Conservation (phyloP, 2,113 vertebrate genomes). For the Athene cunicularia region DNA sequence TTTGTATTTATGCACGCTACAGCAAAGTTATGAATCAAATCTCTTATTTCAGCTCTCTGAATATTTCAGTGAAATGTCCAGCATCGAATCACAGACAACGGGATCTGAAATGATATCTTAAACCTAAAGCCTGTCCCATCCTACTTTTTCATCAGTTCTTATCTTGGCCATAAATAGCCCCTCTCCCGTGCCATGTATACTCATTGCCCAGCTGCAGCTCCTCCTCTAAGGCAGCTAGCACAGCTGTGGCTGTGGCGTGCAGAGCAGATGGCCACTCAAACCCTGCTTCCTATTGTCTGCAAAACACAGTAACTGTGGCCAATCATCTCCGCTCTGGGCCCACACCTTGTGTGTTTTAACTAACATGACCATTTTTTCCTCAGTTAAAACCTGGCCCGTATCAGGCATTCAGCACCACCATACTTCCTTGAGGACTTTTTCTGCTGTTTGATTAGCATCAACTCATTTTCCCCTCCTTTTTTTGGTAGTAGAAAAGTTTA, state of each 20-base stretch:
- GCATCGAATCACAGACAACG: background rate
- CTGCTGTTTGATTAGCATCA: background rate
- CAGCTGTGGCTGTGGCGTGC: constrained; percentile 51
- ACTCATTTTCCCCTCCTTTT: background rate
- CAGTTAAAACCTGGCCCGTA: background rate
- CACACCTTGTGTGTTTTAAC: background rate
- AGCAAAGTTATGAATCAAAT: background rate
- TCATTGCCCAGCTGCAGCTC: constrained; percentile 51
- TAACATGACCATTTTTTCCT: background rate
- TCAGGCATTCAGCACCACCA: background rate
- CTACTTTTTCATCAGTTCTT: background rate
- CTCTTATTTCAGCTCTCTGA: background rate
- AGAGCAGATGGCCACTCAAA: constrained; percentile 43
- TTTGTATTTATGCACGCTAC: background rate
- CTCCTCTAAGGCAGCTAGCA: constrained; percentile 29
- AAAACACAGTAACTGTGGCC: background rate
- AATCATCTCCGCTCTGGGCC: background rate
- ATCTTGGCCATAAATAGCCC: constrained; percentile 16
- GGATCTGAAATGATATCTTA: background rate
- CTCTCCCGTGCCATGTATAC: background rate
- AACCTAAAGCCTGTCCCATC: background rate
- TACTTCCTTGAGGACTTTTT: background rate
- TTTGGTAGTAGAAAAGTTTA: background rate
- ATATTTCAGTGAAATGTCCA: background rate
- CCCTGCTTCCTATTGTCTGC: constrained; percentile 33